Percentiles rank a stretch among this genome's conserved stretches.
Conservation (phyloP, 2,113 vertebrate genomes). For the Suncus etruscus region DNA sequence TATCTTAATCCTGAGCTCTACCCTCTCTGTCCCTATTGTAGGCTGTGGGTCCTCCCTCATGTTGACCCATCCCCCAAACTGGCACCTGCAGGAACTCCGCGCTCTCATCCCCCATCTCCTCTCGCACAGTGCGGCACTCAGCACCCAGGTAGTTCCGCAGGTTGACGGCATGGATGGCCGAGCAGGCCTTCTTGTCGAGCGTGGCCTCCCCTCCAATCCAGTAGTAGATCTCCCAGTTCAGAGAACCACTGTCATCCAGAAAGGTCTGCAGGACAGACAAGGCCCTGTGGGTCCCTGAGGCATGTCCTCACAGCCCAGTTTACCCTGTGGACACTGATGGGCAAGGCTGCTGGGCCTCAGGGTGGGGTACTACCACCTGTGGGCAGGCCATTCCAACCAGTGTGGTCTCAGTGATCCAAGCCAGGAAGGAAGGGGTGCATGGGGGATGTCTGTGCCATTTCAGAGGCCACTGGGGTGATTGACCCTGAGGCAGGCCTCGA, state of each 20-base stretch:
- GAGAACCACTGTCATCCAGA: constrained; percentile 93
- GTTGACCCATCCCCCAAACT: no score
- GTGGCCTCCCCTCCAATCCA: constrained; percentile 98
- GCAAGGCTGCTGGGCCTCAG: not conserved
- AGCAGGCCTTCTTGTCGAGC: constrained; percentile 97
- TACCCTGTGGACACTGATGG: not conserved
- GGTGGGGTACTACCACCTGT: no score
- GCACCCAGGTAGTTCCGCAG: constrained; percentile 97
- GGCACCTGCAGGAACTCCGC: constrained; percentile 95
- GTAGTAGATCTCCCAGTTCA: constrained; percentile 97
- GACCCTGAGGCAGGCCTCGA: not conserved
- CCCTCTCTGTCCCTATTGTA: not conserved
- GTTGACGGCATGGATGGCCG: constrained; percentile 97
- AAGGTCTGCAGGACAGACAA: constrained; percentile 87
- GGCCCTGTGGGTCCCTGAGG: not conserved
- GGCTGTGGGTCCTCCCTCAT: not conserved
- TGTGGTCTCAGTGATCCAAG: no score
- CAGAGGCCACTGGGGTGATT: no score
- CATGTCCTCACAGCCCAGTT: not conserved
- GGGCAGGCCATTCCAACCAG: no score
- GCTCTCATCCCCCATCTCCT: constrained; percentile 99
- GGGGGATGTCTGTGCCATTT: no score
- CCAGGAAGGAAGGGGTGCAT: no score
- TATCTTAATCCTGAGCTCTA: not conserved
- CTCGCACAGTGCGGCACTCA: constrained; percentile 93